These are phyloP conservation scores for Zaprionus gabonicus DNA, from an alignment of 1,140 invertebrate genomes.

Conservation along the genomic window DNA sequence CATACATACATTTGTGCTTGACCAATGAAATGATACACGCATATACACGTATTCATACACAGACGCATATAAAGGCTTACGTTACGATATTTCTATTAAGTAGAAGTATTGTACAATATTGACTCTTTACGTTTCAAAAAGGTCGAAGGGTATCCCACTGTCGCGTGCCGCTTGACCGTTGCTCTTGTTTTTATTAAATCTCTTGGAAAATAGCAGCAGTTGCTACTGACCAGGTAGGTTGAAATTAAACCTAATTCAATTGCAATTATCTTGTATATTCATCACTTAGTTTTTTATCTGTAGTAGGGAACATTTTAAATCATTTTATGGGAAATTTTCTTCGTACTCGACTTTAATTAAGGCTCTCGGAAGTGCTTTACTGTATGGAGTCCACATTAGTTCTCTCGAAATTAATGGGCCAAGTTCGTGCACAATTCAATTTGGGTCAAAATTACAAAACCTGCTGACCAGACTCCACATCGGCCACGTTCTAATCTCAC, in stretches of 20 bases:
- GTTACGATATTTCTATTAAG: no score
- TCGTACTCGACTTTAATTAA: neutral
- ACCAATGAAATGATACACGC: no score
- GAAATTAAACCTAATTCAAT: neutral
- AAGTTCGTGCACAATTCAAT: slow-evolving; percentile 46
- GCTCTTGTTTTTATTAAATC: slow-evolving; percentile 53
- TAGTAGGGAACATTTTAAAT: no score
- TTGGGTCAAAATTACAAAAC: slow-evolving; percentile 28
- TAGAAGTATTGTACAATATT: no score
- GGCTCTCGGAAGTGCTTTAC: neutral
- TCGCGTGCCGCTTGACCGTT: no score
- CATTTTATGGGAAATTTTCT: neutral
- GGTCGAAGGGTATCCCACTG: no score
- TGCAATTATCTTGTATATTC: neutral
- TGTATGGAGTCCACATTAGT: neutral
- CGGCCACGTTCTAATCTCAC: slow-evolving; percentile 13
- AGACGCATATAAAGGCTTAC: no score
- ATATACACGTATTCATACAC: no score
- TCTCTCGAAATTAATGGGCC: slow-evolving; percentile 18
- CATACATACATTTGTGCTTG: no score
- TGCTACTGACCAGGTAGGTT: no score
- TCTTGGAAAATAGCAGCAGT: neutral
- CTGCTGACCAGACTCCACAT: slow-evolving; percentile 17
- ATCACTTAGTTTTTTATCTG: neutral
- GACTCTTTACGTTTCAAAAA: no score